Percentiles rank a stretch among this genome's conserved stretches.
phyloP scores from a whole-genome alignment of 2,113 vertebrate genomes.

The Pristiophorus japonicus region DNA sequence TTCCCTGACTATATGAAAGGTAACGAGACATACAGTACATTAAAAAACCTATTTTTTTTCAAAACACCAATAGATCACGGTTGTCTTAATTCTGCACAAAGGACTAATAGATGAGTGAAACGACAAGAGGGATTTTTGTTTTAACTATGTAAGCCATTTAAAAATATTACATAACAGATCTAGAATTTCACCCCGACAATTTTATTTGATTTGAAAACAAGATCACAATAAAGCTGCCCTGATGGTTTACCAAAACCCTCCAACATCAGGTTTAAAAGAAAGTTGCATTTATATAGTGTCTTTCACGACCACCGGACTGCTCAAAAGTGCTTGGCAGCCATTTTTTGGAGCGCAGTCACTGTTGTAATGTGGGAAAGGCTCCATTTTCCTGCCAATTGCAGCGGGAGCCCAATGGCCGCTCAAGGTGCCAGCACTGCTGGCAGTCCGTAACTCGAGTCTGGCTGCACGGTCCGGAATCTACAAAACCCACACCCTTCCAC shows the following conservation, averaged over 20 bases:
- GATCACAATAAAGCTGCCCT: constrained; percentile 17
- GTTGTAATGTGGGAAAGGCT: too few species aligned
- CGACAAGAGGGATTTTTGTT: background rate
- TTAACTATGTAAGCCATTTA: background rate
- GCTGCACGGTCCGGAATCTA: background rate
- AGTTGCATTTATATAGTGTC: too few species aligned
- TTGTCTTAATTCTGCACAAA: background rate
- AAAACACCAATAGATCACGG: background rate
- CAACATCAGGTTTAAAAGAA: constrained; percentile 4
- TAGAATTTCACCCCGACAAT: background rate
- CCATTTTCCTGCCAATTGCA: background rate
- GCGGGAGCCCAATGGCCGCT: background rate
- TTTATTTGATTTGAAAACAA: constrained; percentile 29
- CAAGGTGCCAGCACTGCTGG: constrained; percentile 16
- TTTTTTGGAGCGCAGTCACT: too few species aligned
- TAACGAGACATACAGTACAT: background rate
- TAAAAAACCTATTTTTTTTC: too few species aligned
- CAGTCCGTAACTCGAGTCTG: background rate
- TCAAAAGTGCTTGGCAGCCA: too few species aligned
- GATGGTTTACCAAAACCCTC: background rate
- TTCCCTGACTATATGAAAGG: background rate
- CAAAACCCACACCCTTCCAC: background rate
- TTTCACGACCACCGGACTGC: too few species aligned
- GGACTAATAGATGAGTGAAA: background rate
- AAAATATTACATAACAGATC: background rate